phyloP scores from a whole-genome alignment of 2,113 vertebrate species.

The Proteles cristata region DNA sequence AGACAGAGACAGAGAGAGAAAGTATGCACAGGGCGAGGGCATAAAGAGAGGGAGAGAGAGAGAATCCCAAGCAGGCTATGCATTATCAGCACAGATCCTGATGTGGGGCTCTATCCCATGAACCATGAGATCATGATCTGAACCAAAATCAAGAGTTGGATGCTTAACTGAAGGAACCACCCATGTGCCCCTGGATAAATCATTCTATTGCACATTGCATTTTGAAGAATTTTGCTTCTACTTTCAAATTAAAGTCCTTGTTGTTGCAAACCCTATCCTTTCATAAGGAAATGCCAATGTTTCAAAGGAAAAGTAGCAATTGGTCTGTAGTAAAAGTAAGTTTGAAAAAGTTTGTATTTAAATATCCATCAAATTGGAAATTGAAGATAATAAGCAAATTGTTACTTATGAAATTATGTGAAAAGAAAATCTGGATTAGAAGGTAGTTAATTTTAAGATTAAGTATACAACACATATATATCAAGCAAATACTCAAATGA shows the following conservation, averaged over 20 bases:
- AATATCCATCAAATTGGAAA: background rate
- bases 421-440: background rate
- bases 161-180: no score
- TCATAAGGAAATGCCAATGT: background rate
- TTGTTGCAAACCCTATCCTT: background rate
- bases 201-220: background rate
- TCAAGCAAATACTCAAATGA: background rate
- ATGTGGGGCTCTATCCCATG: no score
- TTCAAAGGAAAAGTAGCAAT: background rate
- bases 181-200: no score
- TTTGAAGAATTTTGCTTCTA: background rate
- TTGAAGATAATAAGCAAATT: background rate
- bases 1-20: no score
- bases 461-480: background rate
- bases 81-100: no score
- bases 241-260: background rate
- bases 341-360: background rate
- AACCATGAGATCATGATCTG: no score
- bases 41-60: no score
- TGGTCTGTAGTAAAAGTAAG: background rate
- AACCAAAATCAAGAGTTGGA: no score
- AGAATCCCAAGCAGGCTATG: no score
- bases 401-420: background rate
- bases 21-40: no score
- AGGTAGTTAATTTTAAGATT: background rate